phyloP scores from a whole-genome alignment of 2,888 invertebrate species.

The Exephanes ischioxanthus region DNA sequence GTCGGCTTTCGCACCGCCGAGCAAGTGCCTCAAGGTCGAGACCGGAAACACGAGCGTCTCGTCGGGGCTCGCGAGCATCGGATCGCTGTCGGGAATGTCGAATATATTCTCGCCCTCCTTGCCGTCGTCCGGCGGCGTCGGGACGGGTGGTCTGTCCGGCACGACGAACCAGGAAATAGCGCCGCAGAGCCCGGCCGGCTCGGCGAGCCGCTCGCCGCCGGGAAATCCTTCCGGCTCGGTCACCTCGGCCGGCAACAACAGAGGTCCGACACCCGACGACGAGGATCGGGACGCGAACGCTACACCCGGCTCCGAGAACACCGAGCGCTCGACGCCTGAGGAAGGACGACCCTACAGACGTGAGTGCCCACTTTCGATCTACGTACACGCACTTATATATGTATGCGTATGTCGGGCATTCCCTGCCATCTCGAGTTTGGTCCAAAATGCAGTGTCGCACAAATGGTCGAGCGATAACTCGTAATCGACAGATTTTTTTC shows the following conservation, averaged over 20 bases:
- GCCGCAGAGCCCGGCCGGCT: constrained; percentile 83
- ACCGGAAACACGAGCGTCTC: constrained; percentile 79
- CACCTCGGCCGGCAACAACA: constrained; percentile 74
- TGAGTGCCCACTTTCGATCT: constrained; percentile 76
- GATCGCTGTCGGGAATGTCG: constrained; percentile 83
- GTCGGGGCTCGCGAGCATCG: constrained; percentile 81
- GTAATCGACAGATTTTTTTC: too few relatives aligned
- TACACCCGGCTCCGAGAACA: constrained; percentile 85
- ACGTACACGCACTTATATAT: not conserved
- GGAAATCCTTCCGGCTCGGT: constrained; percentile 70
- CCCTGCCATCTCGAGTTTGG: too few relatives aligned
- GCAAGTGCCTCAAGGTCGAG: constrained; percentile 86
- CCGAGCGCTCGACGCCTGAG: constrained; percentile 85
- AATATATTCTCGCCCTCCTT: constrained; percentile 83
- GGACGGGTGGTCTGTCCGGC: constrained; percentile 71
- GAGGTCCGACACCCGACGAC: constrained; percentile 81
- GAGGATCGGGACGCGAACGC: constrained; percentile 84
- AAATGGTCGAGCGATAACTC: too few relatives aligned
- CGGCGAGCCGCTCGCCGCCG: constrained; percentile 82
- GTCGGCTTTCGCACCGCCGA: constrained; percentile 90
- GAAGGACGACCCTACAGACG: constrained; percentile 85
- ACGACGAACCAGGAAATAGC: constrained; percentile 76
- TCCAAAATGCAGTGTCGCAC: too few relatives aligned
- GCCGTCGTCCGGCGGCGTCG: constrained; percentile 77
- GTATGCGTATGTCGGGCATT: too few relatives aligned